phyloP scores from a whole-genome alignment of 2,888 invertebrate species.

The Leucoptera coffeella region DNA sequence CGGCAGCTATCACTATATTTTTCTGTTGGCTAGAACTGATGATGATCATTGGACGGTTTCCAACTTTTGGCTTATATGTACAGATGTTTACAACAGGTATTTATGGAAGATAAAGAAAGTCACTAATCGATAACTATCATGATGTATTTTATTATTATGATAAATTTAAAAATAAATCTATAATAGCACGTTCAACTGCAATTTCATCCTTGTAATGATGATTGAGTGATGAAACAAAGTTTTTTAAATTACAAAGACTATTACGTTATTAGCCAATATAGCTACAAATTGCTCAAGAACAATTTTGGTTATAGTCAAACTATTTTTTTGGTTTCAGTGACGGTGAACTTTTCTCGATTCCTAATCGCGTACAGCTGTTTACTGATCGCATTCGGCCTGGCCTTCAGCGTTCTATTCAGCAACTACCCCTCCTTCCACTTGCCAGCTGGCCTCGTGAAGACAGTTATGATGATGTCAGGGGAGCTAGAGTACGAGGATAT shows the following conservation, averaged over 20 bases:
- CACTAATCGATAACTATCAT: too few relatives aligned
- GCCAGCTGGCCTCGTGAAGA: constrained; percentile 62
- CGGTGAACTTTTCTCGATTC: constrained; percentile 77
- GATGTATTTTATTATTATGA: too few relatives aligned
- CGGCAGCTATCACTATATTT: constrained; percentile 73
- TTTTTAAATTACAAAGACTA: too few relatives aligned
- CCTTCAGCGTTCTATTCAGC: constrained; percentile 76
- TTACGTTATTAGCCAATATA: too few relatives aligned
- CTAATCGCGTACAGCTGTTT: constrained; percentile 74
- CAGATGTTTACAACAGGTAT: constrained; percentile 79
- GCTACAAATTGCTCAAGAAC: too few relatives aligned
- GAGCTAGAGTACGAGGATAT: constrained; percentile 82
- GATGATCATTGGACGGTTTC: constrained; percentile 81
- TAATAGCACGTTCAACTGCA: too few relatives aligned
- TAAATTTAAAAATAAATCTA: too few relatives aligned
- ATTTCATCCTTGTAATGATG: too few relatives aligned
- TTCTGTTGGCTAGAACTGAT: constrained; percentile 79
- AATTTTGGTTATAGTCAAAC: too few relatives aligned
- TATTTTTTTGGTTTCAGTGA: constrained; percentile 49
- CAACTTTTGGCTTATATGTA: constrained; percentile 78
- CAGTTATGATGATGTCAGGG: constrained; percentile 85
- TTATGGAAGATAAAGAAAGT: too few relatives aligned
- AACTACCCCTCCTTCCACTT: constrained; percentile 70
- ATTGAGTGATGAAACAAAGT: too few relatives aligned
- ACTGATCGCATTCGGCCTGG: constrained; percentile 72